Evolutionary conservation across 2,888 invertebrate genomes (phyloP).

Genomic region (Margaritifera margaritifera): DNA sequence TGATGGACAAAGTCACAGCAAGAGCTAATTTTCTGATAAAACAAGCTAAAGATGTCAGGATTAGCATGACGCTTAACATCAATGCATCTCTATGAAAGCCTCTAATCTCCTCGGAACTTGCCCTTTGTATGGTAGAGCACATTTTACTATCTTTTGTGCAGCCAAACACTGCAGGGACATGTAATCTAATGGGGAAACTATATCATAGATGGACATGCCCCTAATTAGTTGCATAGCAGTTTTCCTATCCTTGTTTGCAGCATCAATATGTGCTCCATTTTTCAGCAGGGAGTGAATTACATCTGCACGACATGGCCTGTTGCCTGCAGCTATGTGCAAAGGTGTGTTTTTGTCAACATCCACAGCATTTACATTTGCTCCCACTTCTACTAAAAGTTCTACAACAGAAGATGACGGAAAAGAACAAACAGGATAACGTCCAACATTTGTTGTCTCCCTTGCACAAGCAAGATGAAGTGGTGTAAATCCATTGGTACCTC

Average conservation of each 20-base stretch:
- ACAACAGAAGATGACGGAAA: constrained; percentile 83
- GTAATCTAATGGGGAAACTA: constrained; percentile 65
- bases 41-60: too few relatives aligned
- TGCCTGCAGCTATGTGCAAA: constrained; percentile 85
- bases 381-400: constrained; percentile 84
- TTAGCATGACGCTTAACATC: constrained; percentile 1
- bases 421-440: constrained; percentile 81
- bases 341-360: constrained; percentile 92
- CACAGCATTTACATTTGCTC: constrained; percentile 85
- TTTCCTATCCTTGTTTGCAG: constrained; percentile 71
- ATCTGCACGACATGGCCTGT: constrained; percentile 82
- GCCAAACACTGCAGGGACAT: constrained; percentile 69
- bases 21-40: too few relatives aligned
- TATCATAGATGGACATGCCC: constrained; percentile 59
- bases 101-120: constrained; percentile 64
- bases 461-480: constrained; percentile 86
- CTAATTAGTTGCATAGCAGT: constrained; percentile 66
- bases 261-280: constrained; percentile 89
- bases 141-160: constrained; percentile 79
- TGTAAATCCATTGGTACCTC: constrained; percentile 69
- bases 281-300: constrained; percentile 83
- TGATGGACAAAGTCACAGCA: too few relatives aligned
- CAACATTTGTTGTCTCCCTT: constrained; percentile 81
- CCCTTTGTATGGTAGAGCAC: constrained; percentile 74
- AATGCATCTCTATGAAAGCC: constrained; percentile 69